Percentiles rank a stretch among this genome's conserved stretches.
phyloP scores from a whole-genome alignment of 1,140 invertebrate species.

The Semibalanus balanoides region DNA sequence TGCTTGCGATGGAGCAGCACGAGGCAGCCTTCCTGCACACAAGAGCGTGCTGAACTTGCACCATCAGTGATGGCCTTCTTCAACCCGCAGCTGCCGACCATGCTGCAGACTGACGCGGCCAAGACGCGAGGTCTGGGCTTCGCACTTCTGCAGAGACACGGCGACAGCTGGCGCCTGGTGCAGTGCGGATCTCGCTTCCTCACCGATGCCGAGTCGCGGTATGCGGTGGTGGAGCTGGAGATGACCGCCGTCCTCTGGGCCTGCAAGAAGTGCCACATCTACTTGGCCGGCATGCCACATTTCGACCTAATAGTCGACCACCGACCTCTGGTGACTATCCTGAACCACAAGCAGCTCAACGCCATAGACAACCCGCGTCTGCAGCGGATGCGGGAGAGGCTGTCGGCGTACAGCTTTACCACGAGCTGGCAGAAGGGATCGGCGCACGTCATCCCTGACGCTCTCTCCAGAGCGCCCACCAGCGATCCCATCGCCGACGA shows the following conservation, averaged over 20 bases:
- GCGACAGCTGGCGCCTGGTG: conserved; percentile 14
- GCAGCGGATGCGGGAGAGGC: conserved; percentile 14
- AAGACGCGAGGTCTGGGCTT: conserved; percentile 17
- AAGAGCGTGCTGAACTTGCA: conserved; percentile 7
- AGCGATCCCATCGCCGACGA: too few relatives aligned
- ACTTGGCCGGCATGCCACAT: conserved; percentile 17
- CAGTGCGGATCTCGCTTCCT: conserved; percentile 19
- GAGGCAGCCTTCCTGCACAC: too few relatives aligned
- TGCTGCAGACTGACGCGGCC: conserved; percentile 17
- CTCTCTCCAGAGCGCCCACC: too few relatives aligned
- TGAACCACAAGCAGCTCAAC: conserved; percentile 14
- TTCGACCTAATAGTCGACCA: conserved; percentile 17
- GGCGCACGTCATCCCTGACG: too few relatives aligned
- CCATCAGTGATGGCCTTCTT: conserved; percentile 14
- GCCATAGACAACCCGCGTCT: conserved; percentile 17
- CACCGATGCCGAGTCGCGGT: conserved; percentile 15
- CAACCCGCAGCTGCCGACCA: conserved; percentile 11
- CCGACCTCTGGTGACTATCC: conserved; percentile 13
- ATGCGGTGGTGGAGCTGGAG: conserved; percentile 19
- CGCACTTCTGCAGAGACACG: conserved; percentile 15
- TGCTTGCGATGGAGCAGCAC: too few relatives aligned
- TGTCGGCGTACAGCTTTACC: conserved; percentile 12
- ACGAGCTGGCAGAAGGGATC: too few relatives aligned
- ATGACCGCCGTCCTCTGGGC: conserved; percentile 18
- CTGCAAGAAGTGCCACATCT: too few relatives aligned